Percentiles rank a stretch among this genome's conserved stretches.
Evolutionary conservation across 2,888 invertebrate species (phyloP).

Genomic region (Acanthoscelides obtectus): DNA sequence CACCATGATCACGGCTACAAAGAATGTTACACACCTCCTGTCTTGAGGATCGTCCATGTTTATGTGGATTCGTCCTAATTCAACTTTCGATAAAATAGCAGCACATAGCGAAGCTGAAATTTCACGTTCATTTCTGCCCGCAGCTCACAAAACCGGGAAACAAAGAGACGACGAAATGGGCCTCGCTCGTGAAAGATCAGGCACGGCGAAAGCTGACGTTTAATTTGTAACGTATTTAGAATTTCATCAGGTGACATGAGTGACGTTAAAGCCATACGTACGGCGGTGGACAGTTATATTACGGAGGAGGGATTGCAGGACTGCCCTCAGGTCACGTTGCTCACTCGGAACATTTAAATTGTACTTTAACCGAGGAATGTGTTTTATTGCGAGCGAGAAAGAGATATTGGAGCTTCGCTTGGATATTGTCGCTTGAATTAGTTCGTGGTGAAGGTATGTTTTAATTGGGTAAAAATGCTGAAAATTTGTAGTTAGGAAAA

Average conservation of each 20-base stretch:
- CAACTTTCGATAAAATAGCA: not conserved
- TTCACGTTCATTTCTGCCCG: not conserved
- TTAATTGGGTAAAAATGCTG: no score
- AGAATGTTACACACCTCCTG: no score
- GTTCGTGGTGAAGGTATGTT: no score
- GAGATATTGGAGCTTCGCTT: not conserved
- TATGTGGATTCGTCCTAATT: no score
- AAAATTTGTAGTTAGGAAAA: no score
- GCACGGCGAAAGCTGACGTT: not conserved
- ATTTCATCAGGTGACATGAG: not conserved
- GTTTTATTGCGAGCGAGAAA: not conserved
- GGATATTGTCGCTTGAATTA: not conserved
- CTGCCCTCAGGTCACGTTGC: not conserved
- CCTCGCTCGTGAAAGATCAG: not conserved
- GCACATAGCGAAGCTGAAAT: not conserved
- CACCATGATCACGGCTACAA: no score
- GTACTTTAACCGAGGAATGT: not conserved
- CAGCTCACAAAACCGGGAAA: not conserved
- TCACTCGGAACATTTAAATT: not conserved
- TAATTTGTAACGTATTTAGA: not conserved
- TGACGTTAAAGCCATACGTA: not conserved
- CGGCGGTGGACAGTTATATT: not conserved
- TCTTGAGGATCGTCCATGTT: no score
- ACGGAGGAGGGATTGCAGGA: not conserved
- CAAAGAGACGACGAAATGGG: not conserved